Base-by-base conservation (phyloP, 2,888 invertebrate species). In the Corbicula japonica region DNA sequence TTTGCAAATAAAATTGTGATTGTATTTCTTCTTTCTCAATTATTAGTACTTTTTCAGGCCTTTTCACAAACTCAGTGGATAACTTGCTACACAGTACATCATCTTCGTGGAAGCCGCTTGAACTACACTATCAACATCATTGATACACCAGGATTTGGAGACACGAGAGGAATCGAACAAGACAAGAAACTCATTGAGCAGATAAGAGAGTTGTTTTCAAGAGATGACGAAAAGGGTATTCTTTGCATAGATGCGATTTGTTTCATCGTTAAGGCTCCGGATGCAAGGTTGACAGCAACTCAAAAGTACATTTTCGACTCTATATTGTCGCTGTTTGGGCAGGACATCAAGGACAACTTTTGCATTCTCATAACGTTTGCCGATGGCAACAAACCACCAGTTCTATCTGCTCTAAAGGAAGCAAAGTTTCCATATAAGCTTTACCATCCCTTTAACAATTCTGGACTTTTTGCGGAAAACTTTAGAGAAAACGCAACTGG, bases 281-380 rank as follows among this genome's bases (percentile, higher is more conserved):
- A 68, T 18, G 73, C 69, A 2, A 65, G 76, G 41, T 65, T 80
- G 5, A 70, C 80, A 1, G 48, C 56, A 23, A 66, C 76, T 21
- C 76, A 77, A 70, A 69, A 46, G 18, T 80, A 80, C 62, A 77
- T 80, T 21, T 70, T 77, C 50, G 66, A 80, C 23, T 52, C 74
- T 26, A 77, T 80, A n/a, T 34, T 77, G 12, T 73, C 76, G 4
- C 30, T 80, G 28, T 80, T 80, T 62, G 80, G 80, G 26, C 63
- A 52, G 10, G 81, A 81, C 38, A 75, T 77, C 21, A 48, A 69
- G 10, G 38, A 56, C 3, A 77, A 81, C 28, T 75, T 81, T 18
- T 74, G 68, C 68, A 62, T 65, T 26, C 28, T 75, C 30, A 75
- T 81, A 32, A 81, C 81, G 30, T 81, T 81, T 38, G 77, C 81